Evolutionary conservation across 2,888 invertebrate species (phyloP).

Genomic region (Phortica magna): DNA sequence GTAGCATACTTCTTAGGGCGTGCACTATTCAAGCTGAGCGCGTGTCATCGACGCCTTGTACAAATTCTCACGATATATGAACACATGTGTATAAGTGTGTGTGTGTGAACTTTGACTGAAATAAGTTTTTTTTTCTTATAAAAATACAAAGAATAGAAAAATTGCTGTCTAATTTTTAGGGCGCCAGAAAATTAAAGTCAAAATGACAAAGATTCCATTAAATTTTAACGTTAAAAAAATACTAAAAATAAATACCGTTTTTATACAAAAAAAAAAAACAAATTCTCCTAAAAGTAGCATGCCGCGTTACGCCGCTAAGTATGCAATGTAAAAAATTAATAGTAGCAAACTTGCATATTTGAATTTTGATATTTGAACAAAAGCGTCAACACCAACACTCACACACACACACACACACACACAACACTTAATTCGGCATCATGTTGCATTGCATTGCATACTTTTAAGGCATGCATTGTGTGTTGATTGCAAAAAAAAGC

Average conservation of each 20-base stretch:
- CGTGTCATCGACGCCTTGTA: background rate
- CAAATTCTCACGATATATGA: background rate
- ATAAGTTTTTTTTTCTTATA: background rate
- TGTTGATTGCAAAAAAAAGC: background rate
- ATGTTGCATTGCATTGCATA: background rate
- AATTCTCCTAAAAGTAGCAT: no score
- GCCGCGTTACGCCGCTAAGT: background rate
- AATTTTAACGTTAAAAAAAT: no score
- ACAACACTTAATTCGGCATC: constrained; percentile 4
- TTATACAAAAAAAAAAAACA: no score
- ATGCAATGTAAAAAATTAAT: background rate
- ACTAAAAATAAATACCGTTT: no score
- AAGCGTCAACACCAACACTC: background rate
- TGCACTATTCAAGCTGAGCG: background rate
- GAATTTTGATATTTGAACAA: background rate
- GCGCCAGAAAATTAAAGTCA: no score
- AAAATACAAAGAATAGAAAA: background rate
- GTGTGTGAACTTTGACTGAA: background rate
- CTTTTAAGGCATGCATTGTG: background rate
- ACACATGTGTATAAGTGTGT: no score
- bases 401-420: background rate
- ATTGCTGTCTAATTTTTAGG: no score
- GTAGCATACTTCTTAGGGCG: constrained; percentile 5
- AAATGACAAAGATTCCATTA: no score
- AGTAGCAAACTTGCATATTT: background rate